phyloP scores from a whole-genome alignment of 2,888 invertebrate genomes.

The Magallana nippona region DNA sequence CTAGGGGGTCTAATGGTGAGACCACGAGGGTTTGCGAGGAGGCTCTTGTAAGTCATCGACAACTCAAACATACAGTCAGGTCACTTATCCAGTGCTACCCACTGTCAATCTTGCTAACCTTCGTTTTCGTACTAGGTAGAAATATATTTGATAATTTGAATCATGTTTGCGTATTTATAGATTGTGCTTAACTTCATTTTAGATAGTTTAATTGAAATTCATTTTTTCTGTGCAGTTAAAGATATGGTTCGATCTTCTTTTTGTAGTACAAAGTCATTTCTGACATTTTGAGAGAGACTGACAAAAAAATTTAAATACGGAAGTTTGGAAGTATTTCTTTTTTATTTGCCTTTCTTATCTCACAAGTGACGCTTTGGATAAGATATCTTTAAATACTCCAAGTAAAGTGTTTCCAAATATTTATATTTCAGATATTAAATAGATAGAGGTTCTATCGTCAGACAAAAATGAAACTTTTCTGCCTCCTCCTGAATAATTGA shows the following conservation, averaged over 20 bases:
- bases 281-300: background rate
- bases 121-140: background rate
- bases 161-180: background rate
- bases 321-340: conserved; percentile 8
- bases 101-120: conserved; percentile 1
- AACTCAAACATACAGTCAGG: conserved; percentile 26
- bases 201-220: background rate
- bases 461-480: background rate
- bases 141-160: background rate
- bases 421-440: conserved; percentile 9
- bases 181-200: background rate
- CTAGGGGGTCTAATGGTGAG: conserved; percentile 22
- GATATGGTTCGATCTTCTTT: background rate
- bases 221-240: background rate
- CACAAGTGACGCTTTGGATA: conserved; percentile 21
- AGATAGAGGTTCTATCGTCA: conserved; percentile 10
- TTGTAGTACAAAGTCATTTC: background rate
- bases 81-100: conserved; percentile 21
- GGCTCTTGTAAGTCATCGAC: conserved; percentile 6
- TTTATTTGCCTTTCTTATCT: conserved; percentile 10
- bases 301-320: background rate
- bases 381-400: conserved; percentile 26
- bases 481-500: background rate
- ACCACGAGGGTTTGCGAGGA: background rate
- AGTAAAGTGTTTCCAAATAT: conserved; percentile 27